Evolutionary conservation across 2,888 invertebrate species (phyloP).

Genomic region (Teinopalpus imperialis): DNA sequence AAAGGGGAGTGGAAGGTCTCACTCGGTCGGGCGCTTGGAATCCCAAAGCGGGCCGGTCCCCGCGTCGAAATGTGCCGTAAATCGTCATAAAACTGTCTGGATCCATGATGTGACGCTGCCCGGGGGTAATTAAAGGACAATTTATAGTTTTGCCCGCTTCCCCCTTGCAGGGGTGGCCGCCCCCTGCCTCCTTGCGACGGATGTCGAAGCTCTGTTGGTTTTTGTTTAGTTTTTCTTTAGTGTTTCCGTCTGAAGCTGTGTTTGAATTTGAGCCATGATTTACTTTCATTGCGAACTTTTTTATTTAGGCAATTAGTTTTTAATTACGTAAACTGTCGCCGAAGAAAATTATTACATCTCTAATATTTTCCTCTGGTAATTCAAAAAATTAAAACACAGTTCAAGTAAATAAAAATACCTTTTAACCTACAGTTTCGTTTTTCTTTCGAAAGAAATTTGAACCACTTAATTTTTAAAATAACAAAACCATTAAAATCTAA

Average conservation of each 20-base stretch:
- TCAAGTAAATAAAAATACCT: neutral
- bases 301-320: constrained; percentile 24
- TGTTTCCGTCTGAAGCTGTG: constrained; percentile 35
- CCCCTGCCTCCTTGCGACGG: constrained; percentile 48
- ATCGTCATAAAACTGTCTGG: constrained; percentile 88
- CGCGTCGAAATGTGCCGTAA: constrained; percentile 79
- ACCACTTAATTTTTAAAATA: too few species aligned
- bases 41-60: constrained; percentile 62
- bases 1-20: constrained; percentile 39
- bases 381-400: too few species aligned
- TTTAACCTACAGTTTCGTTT: neutral
- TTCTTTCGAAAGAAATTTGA: too few species aligned
- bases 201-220: constrained; percentile 50
- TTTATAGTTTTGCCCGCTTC: constrained; percentile 76
- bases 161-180: constrained; percentile 52
- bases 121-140: constrained; percentile 83
- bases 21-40: constrained; percentile 52
- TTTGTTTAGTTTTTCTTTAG: constrained; percentile 45
- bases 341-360: constrained; percentile 7
- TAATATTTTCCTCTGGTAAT: constrained; percentile 4
- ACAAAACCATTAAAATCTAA: too few species aligned
- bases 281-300: constrained; percentile 18
- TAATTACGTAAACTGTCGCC: constrained; percentile 9
- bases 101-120: constrained; percentile 87
- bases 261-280: constrained; percentile 26